Base-by-base conservation (phyloP, 1,140 invertebrate species). In the Zaprionus ornatus region DNA sequence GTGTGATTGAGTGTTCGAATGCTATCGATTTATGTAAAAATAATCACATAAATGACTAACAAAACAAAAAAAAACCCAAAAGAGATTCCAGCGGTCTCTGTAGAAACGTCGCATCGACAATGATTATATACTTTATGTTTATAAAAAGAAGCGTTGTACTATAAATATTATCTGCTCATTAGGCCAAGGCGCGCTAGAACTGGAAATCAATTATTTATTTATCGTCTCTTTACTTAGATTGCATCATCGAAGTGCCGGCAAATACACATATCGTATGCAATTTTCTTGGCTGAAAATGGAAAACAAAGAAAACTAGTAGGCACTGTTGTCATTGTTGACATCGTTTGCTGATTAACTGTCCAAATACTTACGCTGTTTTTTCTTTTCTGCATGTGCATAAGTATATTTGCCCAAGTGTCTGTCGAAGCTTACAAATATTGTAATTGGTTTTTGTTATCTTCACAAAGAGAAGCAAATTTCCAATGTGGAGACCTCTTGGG, bases 101-200 rank as follows among this genome's bases (percentile, higher is more conserved):
- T 45, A n/a, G 37, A 7, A 40, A 40, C 37, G 15, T 40, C n/a
- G 40, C n/a, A 45, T 17, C n/a, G 2, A 7, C 40, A n/a, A 17
- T 45, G n/a, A 17, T 17, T 17, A 42, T 45, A 42, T 37, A 37
- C 3, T 13, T 15, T 13, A 37, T n/a, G 17, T n/a, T 6, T 17
- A 17, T 45, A 45, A 23, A 25, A 54, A 54, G 21, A 54, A 54
- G 21, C 15, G 7, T n/a, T 10, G 27, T 59, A 66, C 52, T 25
- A 21, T 3, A 63, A 57, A 32, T 55, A 61, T 61, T 74, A 74
- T 56, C 50, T 62, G 40, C 32, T 70, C 52, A 63, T 69, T 63
- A 23, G 73, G 60, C 73, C 73, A 75, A 75, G 67, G 67, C 57
- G 17, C 15, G 6, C n/a, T 9, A 17, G n/a, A 21, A 21, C 27